These are phyloP conservation scores for Steinernema carpocapsae DNA, from an alignment of 2,888 invertebrate genomes.

Conservation along the genomic window DNA sequence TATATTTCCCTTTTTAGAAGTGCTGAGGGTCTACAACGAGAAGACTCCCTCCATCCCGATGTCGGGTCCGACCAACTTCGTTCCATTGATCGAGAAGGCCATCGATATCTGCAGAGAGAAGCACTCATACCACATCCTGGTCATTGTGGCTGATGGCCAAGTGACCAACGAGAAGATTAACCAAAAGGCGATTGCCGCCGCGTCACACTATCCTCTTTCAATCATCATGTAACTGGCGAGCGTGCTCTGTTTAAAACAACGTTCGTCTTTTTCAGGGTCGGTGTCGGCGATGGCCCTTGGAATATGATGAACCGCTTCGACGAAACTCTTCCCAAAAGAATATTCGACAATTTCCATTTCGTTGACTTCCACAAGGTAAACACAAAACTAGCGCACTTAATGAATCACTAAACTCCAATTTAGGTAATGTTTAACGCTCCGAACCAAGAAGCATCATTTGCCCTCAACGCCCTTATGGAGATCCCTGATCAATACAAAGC, in stretches of 20 bases:
- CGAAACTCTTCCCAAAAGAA: slow-evolving; percentile 71
- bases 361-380: slow-evolving; percentile 71
- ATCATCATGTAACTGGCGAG: slow-evolving; percentile 70
- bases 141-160: slow-evolving; percentile 73
- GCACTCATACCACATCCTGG: slow-evolving; percentile 72
- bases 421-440: slow-evolving; percentile 68
- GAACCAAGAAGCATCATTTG: slow-evolving; percentile 70
- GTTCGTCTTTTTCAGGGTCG: slow-evolving; percentile 66
- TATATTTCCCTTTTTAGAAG: slow-evolving; percentile 65
- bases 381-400: background rate
- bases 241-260: background rate
- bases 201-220: slow-evolving; percentile 72
- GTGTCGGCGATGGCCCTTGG: slow-evolving; percentile 74
- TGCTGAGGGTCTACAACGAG: slow-evolving; percentile 71
- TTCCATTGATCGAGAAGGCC: slow-evolving; percentile 71
- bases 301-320: slow-evolving; percentile 72
- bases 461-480: slow-evolving; percentile 73
- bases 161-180: slow-evolving; percentile 71
- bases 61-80: slow-evolving; percentile 73
- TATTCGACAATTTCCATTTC: slow-evolving; percentile 74
- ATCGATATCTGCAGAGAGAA: slow-evolving; percentile 71
- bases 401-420: slow-evolving; percentile 20
- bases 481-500: slow-evolving; percentile 72
- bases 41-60: slow-evolving; percentile 70
- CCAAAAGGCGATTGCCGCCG: slow-evolving; percentile 71